Evolutionary conservation across 37 sponge, comb jelly and placozoan species (phyloP).

Genomic region (Chondrosia reniformis): DNA sequence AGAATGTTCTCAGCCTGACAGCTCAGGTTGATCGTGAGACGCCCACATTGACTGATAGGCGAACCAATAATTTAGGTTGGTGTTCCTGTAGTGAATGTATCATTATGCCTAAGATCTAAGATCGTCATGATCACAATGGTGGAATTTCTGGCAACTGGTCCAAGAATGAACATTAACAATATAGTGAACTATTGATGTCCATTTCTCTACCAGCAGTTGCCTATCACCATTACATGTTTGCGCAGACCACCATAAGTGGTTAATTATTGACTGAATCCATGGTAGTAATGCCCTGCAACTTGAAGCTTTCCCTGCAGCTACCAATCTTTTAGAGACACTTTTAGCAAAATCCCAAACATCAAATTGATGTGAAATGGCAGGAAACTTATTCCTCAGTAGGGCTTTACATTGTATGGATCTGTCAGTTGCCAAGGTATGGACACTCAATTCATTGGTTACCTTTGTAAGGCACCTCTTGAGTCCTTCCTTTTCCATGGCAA

Average conservation of each 20-base stretch:
- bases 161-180: slow-evolving; percentile 5
- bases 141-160: background rate
- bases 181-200: slow-evolving; percentile 12
- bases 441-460: background rate
- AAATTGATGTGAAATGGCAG: background rate
- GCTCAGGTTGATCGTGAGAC: no score
- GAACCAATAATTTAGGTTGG: no score
- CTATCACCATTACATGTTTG: slow-evolving; percentile 6
- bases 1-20: no score
- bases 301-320: background rate
- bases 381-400: background rate
- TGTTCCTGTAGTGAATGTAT: no score
- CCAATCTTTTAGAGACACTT: background rate
- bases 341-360: slow-evolving; percentile 6
- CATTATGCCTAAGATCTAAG: no score
- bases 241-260: slow-evolving; percentile 15
- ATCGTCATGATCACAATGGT: background rate
- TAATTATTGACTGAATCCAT: slow-evolving; percentile 11
- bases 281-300: background rate
- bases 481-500: slow-evolving; percentile 12
- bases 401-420: background rate
- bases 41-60: no score
- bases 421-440: background rate
- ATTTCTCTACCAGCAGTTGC: slow-evolving; percentile 2
- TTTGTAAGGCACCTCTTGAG: background rate